phyloP scores from a whole-genome alignment of 2,797 vertebrate genomes.

The Mastacembelus armatus region DNA sequence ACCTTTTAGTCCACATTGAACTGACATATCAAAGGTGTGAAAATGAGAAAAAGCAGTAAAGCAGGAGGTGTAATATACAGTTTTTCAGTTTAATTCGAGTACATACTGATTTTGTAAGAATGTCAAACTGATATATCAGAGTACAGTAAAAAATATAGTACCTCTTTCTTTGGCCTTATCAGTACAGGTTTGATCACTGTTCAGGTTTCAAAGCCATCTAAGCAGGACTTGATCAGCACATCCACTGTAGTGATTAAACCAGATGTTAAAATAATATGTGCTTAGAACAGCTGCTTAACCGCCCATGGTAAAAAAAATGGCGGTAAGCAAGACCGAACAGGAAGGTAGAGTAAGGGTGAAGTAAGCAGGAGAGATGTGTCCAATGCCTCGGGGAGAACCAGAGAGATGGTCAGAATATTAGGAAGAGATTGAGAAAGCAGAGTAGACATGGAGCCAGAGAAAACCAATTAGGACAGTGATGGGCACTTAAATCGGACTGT shows the following conservation, averaged over 20 bases:
- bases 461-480: conserved; percentile 78
- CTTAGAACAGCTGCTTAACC: conserved; percentile 39
- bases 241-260: conserved; percentile 42
- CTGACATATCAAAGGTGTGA: neutral
- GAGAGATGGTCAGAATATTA: conserved; percentile 46
- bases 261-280: conserved; percentile 33
- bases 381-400: conserved; percentile 29
- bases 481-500: conserved; percentile 74
- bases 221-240: conserved; percentile 29
- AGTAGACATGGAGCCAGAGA: conserved; percentile 67
- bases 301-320: conserved; percentile 32
- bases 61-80: neutral
- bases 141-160: neutral
- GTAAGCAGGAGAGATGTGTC: conserved; percentile 24
- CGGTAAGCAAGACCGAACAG: conserved; percentile 12
- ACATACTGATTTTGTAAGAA: neutral
- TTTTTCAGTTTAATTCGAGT: neutral
- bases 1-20: neutral
- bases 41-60: neutral
- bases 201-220: conserved; percentile 29
- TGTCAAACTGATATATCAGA: conserved; percentile 1
- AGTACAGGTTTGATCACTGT: neutral
- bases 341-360: conserved; percentile 16
- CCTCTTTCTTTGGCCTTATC: neutral
- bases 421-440: conserved; percentile 51